phyloP scores from a whole-genome alignment of 2,888 invertebrate genomes.

The Selenia dentaria region DNA sequence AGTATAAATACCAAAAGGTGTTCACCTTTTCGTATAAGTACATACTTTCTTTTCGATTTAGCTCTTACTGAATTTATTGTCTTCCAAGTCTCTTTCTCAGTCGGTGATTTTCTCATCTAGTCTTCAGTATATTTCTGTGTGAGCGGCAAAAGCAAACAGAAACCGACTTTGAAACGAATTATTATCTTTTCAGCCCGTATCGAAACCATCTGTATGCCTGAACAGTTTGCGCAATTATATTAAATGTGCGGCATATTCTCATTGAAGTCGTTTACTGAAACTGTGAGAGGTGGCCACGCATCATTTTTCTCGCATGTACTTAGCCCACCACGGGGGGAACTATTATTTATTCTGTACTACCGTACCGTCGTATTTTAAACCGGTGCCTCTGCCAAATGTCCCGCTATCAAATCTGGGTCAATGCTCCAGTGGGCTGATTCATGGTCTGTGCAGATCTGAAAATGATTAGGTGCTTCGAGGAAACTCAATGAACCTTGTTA shows the following conservation, averaged over 20 bases:
- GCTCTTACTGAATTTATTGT: no score
- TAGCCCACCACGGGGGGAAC: conserved; percentile 8
- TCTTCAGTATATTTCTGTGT: no score
- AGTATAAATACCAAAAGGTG: no score
- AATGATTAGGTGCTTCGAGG: conserved; percentile 26
- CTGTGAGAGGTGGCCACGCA: conserved; percentile 29
- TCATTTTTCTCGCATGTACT: conserved; percentile 25
- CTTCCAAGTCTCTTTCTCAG: no score
- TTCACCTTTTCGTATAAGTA: no score
- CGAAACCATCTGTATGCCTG: not conserved
- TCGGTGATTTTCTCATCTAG: no score
- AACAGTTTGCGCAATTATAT: not conserved
- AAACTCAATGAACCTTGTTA: conserved; percentile 4
- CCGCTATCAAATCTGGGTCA: conserved; percentile 70
- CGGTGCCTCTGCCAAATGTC: conserved; percentile 69
- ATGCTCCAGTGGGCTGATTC: conserved; percentile 70
- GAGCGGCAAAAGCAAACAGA: no score
- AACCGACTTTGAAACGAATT: no score
- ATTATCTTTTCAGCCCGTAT: not conserved
- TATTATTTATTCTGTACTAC: conserved; percentile 1
- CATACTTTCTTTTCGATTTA: no score
- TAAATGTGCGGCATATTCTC: not conserved
- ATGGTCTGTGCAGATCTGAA: conserved; percentile 33
- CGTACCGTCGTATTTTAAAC: conserved; percentile 62
- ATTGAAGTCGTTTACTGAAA: not conserved